Conservation (phyloP, 2,888 invertebrate genomes). For the Rapana venosa region DNA sequence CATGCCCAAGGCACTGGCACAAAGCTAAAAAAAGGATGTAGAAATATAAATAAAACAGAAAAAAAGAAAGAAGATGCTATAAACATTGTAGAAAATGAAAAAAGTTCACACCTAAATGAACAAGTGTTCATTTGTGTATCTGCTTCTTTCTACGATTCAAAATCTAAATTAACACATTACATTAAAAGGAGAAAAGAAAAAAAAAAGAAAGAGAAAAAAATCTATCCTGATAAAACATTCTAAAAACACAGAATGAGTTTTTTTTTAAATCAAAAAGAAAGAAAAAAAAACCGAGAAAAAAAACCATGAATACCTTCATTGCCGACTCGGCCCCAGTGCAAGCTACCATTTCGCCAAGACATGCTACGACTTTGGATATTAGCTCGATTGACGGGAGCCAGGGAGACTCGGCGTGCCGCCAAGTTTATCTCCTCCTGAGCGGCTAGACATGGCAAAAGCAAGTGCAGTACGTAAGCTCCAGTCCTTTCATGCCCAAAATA, state of each 20-base stretch:
- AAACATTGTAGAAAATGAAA: too few relatives aligned
- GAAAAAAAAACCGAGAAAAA: not conserved
- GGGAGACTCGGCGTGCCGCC: conserved; percentile 77
- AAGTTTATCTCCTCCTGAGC: conserved; percentile 76
- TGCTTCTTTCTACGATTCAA: not conserved
- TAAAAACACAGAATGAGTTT: too few relatives aligned
- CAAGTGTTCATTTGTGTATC: not conserved
- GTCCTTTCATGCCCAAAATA: conserved; percentile 46
- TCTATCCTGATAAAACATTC: too few relatives aligned
- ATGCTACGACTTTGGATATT: conserved; percentile 76
- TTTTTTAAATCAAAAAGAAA: too few relatives aligned
- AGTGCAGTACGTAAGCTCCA: conserved; percentile 50
- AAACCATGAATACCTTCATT: conserved; percentile 67
- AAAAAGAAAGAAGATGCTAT: too few relatives aligned
- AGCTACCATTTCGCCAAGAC: conserved; percentile 77
- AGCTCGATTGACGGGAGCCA: conserved; percentile 77
- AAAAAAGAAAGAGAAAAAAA: too few relatives aligned
- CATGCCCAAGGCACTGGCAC: too few relatives aligned
- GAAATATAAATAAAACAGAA: too few relatives aligned
- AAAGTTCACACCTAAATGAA: not conserved
- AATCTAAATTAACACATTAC: too few relatives aligned
- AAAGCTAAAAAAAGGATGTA: too few relatives aligned
- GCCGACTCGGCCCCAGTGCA: conserved; percentile 73
- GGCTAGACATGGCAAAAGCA: conserved; percentile 64
- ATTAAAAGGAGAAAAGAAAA: too few relatives aligned